These are phyloP conservation scores for Thinocorus orbignyianus DNA, from an alignment of 2,113 vertebrate species.

Conservation along the genomic window DNA sequence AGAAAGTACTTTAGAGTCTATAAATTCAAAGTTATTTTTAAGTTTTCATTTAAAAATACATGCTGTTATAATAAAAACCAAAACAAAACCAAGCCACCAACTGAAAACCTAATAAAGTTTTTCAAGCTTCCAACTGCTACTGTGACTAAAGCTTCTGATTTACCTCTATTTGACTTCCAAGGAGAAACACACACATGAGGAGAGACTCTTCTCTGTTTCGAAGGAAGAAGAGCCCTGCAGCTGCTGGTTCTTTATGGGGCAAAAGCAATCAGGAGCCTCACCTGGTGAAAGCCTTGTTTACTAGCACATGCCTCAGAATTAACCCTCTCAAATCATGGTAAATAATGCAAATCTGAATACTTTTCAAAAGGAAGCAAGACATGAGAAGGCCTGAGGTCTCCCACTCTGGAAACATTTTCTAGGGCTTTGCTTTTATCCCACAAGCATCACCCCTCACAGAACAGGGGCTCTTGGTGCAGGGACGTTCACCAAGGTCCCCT, in stretches of 20 bases:
- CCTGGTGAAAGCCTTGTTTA: neutral
- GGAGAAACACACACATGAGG: fast-evolving
- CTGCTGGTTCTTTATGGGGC: neutral
- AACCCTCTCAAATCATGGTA: neutral
- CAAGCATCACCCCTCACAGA: neutral
- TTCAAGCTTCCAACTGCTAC: neutral
- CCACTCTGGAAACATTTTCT: neutral
- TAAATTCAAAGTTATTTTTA: neutral
- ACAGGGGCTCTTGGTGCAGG: neutral
- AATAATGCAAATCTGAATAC: neutral
- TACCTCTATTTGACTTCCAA: neutral
- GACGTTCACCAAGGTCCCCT: neutral
- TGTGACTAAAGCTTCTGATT: neutral
- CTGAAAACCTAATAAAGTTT: fast-evolving
- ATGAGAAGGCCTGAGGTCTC: neutral
- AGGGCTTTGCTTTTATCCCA: neutral
- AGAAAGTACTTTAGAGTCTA: neutral
- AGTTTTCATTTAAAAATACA: fast-evolving
- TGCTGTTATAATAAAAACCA: neutral
- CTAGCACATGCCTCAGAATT: neutral
- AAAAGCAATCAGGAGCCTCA: neutral
- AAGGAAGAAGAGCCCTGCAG: fast-evolving
- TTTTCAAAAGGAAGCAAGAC: neutral
- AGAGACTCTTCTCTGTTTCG: fast-evolving
- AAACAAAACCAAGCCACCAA: no score